These are phyloP conservation scores for Rhinolophus sinicus DNA, from an alignment of 2,113 vertebrate genomes.

Conservation along the genomic window DNA sequence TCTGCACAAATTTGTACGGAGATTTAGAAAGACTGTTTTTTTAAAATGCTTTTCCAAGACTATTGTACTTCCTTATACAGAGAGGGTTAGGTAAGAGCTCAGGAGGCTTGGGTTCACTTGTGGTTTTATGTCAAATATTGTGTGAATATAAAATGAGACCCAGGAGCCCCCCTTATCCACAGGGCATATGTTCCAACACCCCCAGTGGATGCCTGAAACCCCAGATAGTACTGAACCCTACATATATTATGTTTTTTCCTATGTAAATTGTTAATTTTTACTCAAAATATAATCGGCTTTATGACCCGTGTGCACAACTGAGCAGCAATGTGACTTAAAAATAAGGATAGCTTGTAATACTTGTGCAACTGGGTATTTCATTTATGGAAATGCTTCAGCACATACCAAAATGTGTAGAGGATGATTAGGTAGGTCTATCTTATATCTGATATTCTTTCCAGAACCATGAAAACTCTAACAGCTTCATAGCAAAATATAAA, in stretches of 20 bases:
- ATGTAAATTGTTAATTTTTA: background rate
- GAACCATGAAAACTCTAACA: background rate
- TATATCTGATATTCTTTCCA: background rate
- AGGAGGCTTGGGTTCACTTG: background rate
- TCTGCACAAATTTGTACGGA: background rate
- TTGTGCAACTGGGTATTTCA: background rate
- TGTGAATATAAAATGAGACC: background rate
- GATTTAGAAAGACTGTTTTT: background rate
- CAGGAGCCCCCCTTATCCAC: background rate
- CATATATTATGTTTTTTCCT: too few relatives aligned
- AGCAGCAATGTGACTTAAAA: background rate
- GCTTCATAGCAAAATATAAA: background rate
- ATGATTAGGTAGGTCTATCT: background rate
- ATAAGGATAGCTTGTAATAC: background rate
- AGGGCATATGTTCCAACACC: background rate
- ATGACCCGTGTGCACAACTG: background rate
- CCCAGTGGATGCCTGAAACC: too few relatives aligned
- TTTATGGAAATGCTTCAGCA: background rate
- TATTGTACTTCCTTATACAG: background rate
- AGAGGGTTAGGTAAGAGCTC: background rate
- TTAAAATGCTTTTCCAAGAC: background rate
- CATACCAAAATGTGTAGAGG: background rate
- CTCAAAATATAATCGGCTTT: background rate
- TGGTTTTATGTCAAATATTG: background rate
- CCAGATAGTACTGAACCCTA: too few relatives aligned